These are phyloP conservation scores for Gallinago paraguaiae DNA, from an alignment of 2,113 vertebrate genomes.

Conservation along the genomic window DNA sequence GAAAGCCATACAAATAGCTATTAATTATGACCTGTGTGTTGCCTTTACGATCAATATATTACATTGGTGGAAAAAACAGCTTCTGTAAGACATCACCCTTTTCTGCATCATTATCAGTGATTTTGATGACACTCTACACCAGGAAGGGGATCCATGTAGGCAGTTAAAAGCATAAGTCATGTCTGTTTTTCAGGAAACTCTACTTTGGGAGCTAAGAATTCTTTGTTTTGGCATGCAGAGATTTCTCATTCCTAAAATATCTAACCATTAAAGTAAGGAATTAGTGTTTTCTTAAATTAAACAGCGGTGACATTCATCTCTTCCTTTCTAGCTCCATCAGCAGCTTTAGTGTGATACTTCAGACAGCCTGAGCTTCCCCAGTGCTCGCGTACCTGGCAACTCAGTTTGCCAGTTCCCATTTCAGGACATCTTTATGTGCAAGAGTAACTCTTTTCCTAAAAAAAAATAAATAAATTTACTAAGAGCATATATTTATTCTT, in stretches of 20 bases:
- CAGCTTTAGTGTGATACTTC: neutral
- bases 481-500: neutral
- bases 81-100: neutral
- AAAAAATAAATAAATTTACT: neutral
- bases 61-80: neutral
- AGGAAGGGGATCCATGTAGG: neutral
- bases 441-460: neutral
- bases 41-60: neutral
- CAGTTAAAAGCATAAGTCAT: neutral
- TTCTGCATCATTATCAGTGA: neutral
- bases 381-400: neutral
- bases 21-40: neutral
- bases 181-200: neutral
- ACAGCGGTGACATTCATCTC: fast-evolving
- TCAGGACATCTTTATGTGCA: neutral
- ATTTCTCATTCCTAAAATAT: neutral
- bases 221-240: neutral
- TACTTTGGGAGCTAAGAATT: neutral
- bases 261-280: neutral
- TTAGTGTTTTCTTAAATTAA: neutral
- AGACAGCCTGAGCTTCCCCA: neutral
- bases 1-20: neutral
- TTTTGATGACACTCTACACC: neutral
- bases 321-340: neutral
- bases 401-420: neutral